Evolutionary conservation across 2,888 invertebrate species (phyloP).

Genomic region (Andrena praecox): DNA sequence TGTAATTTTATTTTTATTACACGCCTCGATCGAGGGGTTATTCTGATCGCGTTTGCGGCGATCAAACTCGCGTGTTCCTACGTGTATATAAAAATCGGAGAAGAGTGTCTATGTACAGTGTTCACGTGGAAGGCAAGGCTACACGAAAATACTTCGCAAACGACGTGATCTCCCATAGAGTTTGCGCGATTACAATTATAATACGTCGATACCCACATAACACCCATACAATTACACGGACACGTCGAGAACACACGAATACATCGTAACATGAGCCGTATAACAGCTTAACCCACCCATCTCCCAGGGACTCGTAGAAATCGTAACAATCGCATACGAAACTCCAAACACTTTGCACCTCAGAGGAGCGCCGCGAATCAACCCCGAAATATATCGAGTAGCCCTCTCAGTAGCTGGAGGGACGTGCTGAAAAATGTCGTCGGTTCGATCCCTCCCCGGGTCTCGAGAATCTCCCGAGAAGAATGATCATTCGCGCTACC

Average conservation of each 20-base stretch:
- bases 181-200: constrained; percentile 34
- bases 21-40: constrained; percentile 4
- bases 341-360: constrained; percentile 17
- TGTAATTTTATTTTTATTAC: neutral
- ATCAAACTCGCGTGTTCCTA: neutral
- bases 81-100: constrained; percentile 45
- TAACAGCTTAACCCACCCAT: constrained; percentile 22
- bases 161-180: constrained; percentile 33
- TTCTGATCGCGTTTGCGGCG: constrained; percentile 1
- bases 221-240: constrained; percentile 55
- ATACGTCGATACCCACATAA: constrained; percentile 33
- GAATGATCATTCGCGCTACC: constrained; percentile 27
- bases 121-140: constrained; percentile 53
- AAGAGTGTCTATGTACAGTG: constrained; percentile 51
- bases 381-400: neutral
- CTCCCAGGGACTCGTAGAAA: constrained; percentile 43
- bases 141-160: constrained; percentile 24
- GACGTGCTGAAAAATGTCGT: constrained; percentile 31
- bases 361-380: neutral
- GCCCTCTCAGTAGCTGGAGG: neutral
- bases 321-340: constrained; percentile 52
- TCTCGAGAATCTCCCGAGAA: neutral
- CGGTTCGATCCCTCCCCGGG: neutral
- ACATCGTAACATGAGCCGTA: constrained; percentile 37
- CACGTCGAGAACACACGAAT: constrained; percentile 49